Conservation (phyloP, 2,797 vertebrate species). For the Sorex maritimensis region DNA sequence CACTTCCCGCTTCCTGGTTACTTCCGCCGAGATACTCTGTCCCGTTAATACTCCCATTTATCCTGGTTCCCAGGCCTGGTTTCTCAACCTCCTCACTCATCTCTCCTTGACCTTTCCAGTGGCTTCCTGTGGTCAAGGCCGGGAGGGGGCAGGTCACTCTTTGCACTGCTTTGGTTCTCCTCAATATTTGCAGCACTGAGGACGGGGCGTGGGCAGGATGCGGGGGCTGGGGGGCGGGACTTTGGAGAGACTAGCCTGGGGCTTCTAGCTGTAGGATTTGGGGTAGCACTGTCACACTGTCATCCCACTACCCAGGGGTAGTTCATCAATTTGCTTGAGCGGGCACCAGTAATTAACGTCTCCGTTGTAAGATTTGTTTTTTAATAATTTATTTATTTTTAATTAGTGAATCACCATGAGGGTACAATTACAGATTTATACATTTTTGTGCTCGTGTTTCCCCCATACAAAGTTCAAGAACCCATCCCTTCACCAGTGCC, state of each 20-base stretch:
- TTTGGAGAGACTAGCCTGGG: neutral
- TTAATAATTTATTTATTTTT: too few species aligned
- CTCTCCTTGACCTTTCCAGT: neutral
- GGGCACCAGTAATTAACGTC: too few species aligned
- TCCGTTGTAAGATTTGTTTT: too few species aligned
- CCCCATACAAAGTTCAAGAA: too few species aligned
- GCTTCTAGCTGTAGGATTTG: neutral
- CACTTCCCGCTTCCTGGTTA: constrained; percentile 18
- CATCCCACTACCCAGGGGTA: too few species aligned
- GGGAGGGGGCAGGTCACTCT: neutral
- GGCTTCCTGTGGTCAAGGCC: neutral
- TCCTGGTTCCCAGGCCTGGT: neutral
- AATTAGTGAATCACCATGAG: too few species aligned
- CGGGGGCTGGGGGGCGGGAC: too few species aligned
- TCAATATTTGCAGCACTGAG: neutral
- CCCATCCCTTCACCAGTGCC: too few species aligned
- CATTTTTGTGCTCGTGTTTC: too few species aligned
- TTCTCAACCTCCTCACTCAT: neutral
- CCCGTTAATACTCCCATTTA: neutral
- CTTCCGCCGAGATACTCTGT: constrained; percentile 25
- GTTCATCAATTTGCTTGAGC: too few species aligned
- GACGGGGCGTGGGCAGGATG: neutral
- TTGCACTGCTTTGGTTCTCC: neutral
- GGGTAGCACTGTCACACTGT: neutral
- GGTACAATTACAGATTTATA: too few species aligned